phyloP scores from a whole-genome alignment of 2,888 invertebrate genomes.

The Platynereis dumerilii region DNA sequence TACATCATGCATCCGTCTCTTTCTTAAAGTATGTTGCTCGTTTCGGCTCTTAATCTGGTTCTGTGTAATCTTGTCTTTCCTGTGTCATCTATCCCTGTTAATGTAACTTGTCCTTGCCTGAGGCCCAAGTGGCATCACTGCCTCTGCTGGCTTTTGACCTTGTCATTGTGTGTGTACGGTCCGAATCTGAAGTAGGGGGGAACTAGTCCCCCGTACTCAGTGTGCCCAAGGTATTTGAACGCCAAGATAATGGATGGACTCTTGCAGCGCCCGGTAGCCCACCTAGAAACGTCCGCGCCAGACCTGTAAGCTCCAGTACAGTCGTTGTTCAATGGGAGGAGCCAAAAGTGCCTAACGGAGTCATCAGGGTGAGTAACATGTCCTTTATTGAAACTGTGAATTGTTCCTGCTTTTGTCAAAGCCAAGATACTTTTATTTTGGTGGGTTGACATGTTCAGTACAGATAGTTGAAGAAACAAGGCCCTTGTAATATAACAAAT shows the following conservation, averaged over 20 bases:
- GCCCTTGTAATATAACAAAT: background rate
- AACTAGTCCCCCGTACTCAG: background rate
- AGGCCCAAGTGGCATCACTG: too few species aligned
- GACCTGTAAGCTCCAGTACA: slow-evolving; percentile 91
- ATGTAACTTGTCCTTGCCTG: too few species aligned
- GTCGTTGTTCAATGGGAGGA: slow-evolving; percentile 99
- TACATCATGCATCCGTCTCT: too few species aligned
- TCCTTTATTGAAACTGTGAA: slow-evolving; percentile 1
- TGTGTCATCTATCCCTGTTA: too few species aligned
- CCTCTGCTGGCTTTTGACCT: background rate
- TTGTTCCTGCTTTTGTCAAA: too few species aligned
- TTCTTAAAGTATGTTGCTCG: too few species aligned
- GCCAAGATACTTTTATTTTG: too few species aligned
- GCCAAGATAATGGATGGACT: slow-evolving; percentile 15
- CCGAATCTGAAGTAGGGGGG: background rate
- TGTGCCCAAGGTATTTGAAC: slow-evolving; percentile 9
- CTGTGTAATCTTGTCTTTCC: too few species aligned
- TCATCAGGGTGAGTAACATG: slow-evolving; percentile 86
- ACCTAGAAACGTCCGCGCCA: slow-evolving; percentile 90
- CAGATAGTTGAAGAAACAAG: background rate
- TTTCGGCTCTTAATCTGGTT: too few species aligned
- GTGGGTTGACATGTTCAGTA: too few species aligned
- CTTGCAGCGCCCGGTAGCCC: slow-evolving; percentile 90
- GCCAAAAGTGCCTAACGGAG: slow-evolving; percentile 96
- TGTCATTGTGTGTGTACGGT: slow-evolving; percentile 4